phyloP scores from a whole-genome alignment of 2,888 invertebrate genomes.

The Romanomermis culicivorax region DNA sequence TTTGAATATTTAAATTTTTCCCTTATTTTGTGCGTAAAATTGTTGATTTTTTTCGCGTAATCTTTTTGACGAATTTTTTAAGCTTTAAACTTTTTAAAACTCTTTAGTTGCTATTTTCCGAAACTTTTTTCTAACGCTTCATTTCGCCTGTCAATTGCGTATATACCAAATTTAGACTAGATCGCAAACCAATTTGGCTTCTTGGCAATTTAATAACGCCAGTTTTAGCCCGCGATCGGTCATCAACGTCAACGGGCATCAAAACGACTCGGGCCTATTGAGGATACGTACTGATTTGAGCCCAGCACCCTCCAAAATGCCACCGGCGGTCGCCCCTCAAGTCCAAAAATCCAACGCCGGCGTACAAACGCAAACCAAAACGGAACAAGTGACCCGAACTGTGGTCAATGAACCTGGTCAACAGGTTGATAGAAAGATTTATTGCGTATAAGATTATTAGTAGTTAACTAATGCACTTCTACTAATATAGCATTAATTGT shows the following conservation, averaged over 20 bases:
- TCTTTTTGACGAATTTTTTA: too few relatives aligned
- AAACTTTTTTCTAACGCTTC: too few relatives aligned
- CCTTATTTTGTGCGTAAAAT: too few relatives aligned
- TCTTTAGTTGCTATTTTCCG: too few relatives aligned
- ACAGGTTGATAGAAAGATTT: not conserved
- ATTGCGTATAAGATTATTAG: too few relatives aligned
- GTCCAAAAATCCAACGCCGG: constrained; percentile 5
- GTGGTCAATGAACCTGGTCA: not conserved
- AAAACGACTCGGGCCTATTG: constrained; percentile 18
- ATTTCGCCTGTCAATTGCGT: too few relatives aligned
- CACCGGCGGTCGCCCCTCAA: not conserved
- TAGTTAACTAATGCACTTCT: too few relatives aligned
- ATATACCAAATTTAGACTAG: not conserved
- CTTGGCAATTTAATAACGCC: constrained; percentile 22
- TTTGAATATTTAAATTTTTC: too few relatives aligned
- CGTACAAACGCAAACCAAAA: constrained; percentile 2
- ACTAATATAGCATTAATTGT: too few relatives aligned
- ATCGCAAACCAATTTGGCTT: constrained; percentile 16
- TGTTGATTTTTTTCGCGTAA: too few relatives aligned
- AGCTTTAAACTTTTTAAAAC: too few relatives aligned
- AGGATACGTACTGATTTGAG: constrained; percentile 17
- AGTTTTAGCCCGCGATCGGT: constrained; percentile 26
- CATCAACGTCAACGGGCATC: constrained; percentile 24
- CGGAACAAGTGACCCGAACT: not conserved
- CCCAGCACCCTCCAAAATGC: not conserved